Conservation (phyloP, 2,797 vertebrate species). For the Galago senegalensis region DNA sequence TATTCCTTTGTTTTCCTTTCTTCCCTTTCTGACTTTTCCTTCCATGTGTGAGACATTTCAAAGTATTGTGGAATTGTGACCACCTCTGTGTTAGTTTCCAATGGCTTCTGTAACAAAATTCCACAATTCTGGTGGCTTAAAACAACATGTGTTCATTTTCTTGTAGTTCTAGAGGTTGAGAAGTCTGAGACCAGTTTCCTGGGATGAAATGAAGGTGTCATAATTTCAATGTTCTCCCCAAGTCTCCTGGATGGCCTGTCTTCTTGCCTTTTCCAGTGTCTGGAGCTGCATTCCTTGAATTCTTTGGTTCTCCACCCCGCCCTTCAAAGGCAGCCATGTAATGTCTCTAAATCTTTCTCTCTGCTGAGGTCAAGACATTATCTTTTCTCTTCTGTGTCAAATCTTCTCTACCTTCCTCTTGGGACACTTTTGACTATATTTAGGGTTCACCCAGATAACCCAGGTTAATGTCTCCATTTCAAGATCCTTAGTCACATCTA, state of each 20-base stretch:
- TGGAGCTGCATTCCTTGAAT: not conserved
- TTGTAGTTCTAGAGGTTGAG: not conserved
- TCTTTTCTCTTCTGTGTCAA: not conserved
- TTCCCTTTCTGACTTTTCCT: not conserved
- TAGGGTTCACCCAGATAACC: not conserved
- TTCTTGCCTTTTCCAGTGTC: not conserved
- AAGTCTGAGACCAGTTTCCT: constrained; percentile 16
- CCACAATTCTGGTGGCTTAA: not conserved
- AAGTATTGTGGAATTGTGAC: not conserved
- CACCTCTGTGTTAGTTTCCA: not conserved
- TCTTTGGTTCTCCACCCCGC: not conserved
- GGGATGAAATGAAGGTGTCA: not conserved
- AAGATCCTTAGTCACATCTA: not conserved
- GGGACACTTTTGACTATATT: not conserved
- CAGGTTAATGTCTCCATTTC: not conserved
- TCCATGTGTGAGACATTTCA: not conserved
- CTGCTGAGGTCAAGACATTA: not conserved
- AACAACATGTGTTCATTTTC: not conserved
- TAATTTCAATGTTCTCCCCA: not conserved
- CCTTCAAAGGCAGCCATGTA: not conserved
- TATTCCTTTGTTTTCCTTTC: not conserved
- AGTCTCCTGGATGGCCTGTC: not conserved
- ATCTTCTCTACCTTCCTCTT: not conserved
- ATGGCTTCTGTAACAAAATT: not conserved
- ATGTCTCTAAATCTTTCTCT: not conserved